These are phyloP conservation scores for Drosophila athabasca DNA, from an alignment of 1,140 invertebrate genomes.

Conservation along the genomic window DNA sequence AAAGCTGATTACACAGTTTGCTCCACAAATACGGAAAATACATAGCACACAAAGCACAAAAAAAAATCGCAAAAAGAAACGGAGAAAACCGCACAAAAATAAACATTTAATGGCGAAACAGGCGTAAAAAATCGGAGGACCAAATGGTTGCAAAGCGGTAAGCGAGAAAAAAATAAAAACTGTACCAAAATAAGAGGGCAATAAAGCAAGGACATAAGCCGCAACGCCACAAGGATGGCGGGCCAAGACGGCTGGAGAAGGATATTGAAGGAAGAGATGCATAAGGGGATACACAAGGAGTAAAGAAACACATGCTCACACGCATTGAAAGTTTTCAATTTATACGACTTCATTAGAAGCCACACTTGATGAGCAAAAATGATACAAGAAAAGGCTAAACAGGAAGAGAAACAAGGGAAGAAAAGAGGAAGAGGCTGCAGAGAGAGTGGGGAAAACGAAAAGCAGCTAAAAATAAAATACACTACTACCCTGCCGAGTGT, in stretches of 20 bases:
- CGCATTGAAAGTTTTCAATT: conserved; percentile 75
- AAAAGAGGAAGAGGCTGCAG: not conserved
- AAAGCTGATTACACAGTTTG: conserved; percentile 46
- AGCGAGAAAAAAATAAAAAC: conserved; percentile 18
- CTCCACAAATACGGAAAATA: conserved; percentile 34
- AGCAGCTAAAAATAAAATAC: conserved; percentile 25
- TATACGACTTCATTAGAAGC: conserved; percentile 74
- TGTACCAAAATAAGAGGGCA: conserved; percentile 25
- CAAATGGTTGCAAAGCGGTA: conserved; percentile 7
- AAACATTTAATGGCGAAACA: conserved; percentile 41
- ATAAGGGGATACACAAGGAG: conserved; percentile 12
- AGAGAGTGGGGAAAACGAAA: conserved; percentile 6
- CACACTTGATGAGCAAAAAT: conserved; percentile 74
- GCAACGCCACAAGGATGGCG: conserved; percentile 11
- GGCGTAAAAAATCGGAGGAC: conserved; percentile 20
- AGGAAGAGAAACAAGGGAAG: not conserved
- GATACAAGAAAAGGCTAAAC: conserved; percentile 48
- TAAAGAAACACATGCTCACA: conserved; percentile 39
- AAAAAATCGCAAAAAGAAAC: not conserved
- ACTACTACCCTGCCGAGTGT: conserved; percentile 5
- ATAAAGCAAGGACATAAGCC: conserved; percentile 51
- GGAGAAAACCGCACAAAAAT: conserved; percentile 31
- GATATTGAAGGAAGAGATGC: too few relatives aligned
- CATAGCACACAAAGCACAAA: conserved; percentile 3
- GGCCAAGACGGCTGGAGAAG: not conserved